A percentile compares a stretch with the other conserved stretches of the same genome.
Conservation (phyloP, 2,888 invertebrate genomes). For the Tortrix viridana region DNA sequence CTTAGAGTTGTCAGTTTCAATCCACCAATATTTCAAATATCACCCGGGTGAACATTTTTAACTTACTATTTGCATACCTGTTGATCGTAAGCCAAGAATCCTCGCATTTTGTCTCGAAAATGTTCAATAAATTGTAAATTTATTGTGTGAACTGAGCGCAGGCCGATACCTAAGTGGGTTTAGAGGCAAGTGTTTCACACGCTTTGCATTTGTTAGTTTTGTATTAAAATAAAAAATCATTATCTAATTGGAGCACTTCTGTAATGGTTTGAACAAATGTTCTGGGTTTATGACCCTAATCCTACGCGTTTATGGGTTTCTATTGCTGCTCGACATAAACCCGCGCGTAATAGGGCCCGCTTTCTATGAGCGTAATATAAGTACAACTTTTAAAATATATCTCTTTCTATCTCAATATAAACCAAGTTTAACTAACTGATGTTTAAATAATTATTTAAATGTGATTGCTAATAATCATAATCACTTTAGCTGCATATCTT, state of each 20-base stretch:
- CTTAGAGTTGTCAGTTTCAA: conserved; percentile 62
- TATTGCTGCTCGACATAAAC: too few relatives aligned
- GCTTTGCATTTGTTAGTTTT: background rate
- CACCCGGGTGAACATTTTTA: conserved; percentile 50
- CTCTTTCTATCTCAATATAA: too few relatives aligned
- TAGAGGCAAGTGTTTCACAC: background rate
- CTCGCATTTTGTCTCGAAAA: conserved; percentile 4
- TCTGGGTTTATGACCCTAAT: too few relatives aligned
- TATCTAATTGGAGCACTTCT: background rate
- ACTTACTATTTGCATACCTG: conserved; percentile 65
- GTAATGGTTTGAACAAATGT: background rate
- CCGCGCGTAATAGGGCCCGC: too few relatives aligned
- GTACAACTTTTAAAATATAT: too few relatives aligned
- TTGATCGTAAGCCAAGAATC: conserved; percentile 48
- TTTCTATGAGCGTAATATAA: too few relatives aligned
- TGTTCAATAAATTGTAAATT: conserved; percentile 12
- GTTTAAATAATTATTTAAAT: background rate
- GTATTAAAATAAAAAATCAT: background rate
- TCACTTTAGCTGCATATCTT: conserved; percentile 18
- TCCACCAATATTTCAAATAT: conserved; percentile 67
- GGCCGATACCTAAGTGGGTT: background rate
- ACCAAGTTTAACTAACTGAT: background rate
- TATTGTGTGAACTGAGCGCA: background rate
- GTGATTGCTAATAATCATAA: conserved; percentile 12
- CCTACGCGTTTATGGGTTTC: too few relatives aligned